Percentiles rank a stretch among this genome's conserved stretches.
These are phyloP conservation scores for Scaptomyza montana DNA, from an alignment of 1,140 invertebrate species.

Conservation along the genomic window DNA sequence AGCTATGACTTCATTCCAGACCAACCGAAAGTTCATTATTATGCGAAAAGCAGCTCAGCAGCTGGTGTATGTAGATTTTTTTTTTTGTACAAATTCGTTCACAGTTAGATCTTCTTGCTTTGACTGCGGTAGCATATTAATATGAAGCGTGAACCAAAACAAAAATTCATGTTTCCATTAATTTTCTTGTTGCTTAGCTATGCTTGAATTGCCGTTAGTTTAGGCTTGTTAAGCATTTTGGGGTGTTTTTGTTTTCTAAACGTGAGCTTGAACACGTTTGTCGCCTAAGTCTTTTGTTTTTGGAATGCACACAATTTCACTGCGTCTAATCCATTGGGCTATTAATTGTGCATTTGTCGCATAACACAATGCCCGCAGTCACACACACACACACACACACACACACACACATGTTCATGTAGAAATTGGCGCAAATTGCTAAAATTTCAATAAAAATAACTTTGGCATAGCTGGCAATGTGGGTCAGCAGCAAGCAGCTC, in stretches of 20 bases:
- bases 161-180: slow-evolving; percentile 59
- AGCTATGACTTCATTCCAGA: slow-evolving; percentile 31
- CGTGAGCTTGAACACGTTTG: slow-evolving; percentile 55
- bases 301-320: slow-evolving; percentile 60
- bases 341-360: slow-evolving; percentile 77
- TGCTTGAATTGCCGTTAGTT: slow-evolving; percentile 61
- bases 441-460: slow-evolving; percentile 76
- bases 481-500: slow-evolving; percentile 56
- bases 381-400: neutral
- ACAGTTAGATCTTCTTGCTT: slow-evolving; percentile 52
- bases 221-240: slow-evolving; percentile 34
- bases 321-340: slow-evolving; percentile 37
- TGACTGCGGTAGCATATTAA: slow-evolving; percentile 48
- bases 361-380: slow-evolving; percentile 35
- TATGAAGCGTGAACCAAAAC: slow-evolving; percentile 43
- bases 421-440: slow-evolving; percentile 68
- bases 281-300: slow-evolving; percentile 63
- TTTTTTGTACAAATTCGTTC: slow-evolving; percentile 63
- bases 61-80: slow-evolving; percentile 47
- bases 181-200: slow-evolving; percentile 51
- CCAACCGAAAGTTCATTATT: slow-evolving; percentile 57
- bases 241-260: slow-evolving; percentile 28
- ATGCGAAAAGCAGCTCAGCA: slow-evolving; percentile 41
- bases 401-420: neutral
- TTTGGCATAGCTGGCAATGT: slow-evolving; percentile 56